These are phyloP conservation scores for Garrulus glandarius DNA, from an alignment of 2,797 vertebrate genomes.

Conservation along the genomic window DNA sequence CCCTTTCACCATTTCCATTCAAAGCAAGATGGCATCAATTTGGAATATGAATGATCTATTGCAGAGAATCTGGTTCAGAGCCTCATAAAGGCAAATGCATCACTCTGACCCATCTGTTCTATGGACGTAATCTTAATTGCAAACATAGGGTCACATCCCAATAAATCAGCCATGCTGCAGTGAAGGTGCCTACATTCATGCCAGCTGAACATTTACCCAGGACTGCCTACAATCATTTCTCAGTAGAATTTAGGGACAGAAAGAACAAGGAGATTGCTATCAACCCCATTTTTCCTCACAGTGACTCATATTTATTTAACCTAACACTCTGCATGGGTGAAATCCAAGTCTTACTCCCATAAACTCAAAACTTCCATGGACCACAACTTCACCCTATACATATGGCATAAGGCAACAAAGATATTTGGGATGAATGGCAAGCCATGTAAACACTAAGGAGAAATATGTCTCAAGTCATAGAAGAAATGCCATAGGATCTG, in stretches of 20 bases:
- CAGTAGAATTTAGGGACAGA: not conserved
- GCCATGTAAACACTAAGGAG: not conserved
- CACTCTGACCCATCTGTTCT: slow-evolving; percentile 55
- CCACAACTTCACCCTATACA: not conserved
- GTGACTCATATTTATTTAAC: not conserved
- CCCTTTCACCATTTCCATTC: not conserved
- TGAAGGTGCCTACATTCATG: not conserved
- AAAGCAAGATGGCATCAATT: not conserved
- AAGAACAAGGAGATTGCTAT: not conserved
- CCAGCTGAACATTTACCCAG: not conserved
- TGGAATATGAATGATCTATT: not conserved
- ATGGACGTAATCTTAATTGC: slow-evolving; percentile 59
- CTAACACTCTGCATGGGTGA: not conserved
- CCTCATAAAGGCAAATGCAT: slow-evolving; percentile 35
- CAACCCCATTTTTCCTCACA: not conserved
- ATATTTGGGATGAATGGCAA: not conserved
- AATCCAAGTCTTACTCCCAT: not conserved
- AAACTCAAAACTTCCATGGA: not conserved
- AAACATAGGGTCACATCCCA: slow-evolving; percentile 54
- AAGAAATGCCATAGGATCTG: not conserved
- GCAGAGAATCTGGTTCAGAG: not conserved
- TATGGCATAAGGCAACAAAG: not conserved
- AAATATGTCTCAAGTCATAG: not conserved
- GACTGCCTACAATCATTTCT: not conserved
- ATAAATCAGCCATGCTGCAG: slow-evolving; percentile 28